Evolutionary conservation across 2,797 vertebrate species (phyloP), one percentile per base, ranked within the genome.

Genomic region (Tachyglossus aculeatus): DNA sequence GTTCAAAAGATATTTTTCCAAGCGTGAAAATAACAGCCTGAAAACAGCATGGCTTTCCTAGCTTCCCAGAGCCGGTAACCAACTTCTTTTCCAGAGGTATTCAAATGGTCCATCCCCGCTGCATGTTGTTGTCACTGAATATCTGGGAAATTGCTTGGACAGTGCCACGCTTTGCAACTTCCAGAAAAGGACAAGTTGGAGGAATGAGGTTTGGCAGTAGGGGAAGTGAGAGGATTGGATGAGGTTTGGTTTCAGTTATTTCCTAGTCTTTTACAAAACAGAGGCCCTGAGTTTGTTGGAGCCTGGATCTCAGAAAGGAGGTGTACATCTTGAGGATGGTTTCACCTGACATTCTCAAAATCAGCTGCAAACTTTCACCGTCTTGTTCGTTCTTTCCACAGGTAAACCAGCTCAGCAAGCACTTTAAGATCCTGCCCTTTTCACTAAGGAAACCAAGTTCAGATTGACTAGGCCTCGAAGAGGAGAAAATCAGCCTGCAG

Each of bases 361-460:
- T 24, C 12, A 40, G 16, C 37, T 41, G 2, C 5, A 0, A 47
- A 18, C 29, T 56, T 63, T 83, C 27, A 80, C 10, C 27, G 38
- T 39, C 41, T 1, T 71, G 40, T 80, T 74, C 43, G 81, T 44
- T 3, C 81, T 66, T 71, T 77, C 47, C 38, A 1, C 68, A 99
- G 98, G 98, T 99, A 31, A 92, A 95, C 67, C 98, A 99, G 82
- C 94, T 99, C 83, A 98, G 98, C 86, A 59, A 66, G 67, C 98
- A 99, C 89, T 99, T 99, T 90, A 94, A 93, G 78, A 99, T 99
- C 84, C 91, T 86, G 1, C 94, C 96, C 65, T 99, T 99, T 87
- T 98, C 97, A 0, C 90, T 99, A 52, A 95, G 93, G 88, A 99
- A 98, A 84, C 93, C 95, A 74, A 95, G 83, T 56, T 93, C 88